Evolutionary conservation across 2,113 vertebrate species (phyloP), one percentile per base, ranked within the genome.

Genomic region (Phylloscopus trochiloides): DNA sequence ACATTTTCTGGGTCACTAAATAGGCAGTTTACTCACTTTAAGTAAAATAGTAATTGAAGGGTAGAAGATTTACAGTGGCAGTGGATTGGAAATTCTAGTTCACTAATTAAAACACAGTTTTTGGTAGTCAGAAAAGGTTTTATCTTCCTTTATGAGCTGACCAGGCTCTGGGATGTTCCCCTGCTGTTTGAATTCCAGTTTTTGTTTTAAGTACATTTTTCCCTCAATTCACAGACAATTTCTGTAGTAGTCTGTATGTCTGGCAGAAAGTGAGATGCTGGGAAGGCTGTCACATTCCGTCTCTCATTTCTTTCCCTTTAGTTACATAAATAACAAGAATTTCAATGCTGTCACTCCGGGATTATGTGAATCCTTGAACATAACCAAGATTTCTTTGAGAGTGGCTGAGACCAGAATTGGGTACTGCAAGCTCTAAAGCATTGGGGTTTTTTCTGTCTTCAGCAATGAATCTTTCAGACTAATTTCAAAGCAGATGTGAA

Each of bases 1-100:
- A 72, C 17, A 43, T 94, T 96, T 96, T 90, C 85, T 96, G 76
- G 79, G 81, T 95, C 73, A 86, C 76, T 79, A 59, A 91, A 75
- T 59, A 85, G 24, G 36, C 82, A 70, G 20, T 18, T 93, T 15
- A 1, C 48, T 92, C 58, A 51, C 50, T 93, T 93, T 38, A 72
- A 71, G 73, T 95, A 61, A 58, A 93, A 72, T 55, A 76, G 42
- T 76, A 96, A 91, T 76, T 59, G 76, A 75, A 89, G 51, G 26
- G 54, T 91, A 58, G 66, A 93, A 72, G 71, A 95, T 93, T 74
- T 96, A 57, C 14, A 7, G 36, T 67, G 51, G 9, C 45, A 38
- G 14, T 62, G 15, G 17, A 84, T 24, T 94, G 45, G 55, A 57
- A 26, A 88, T 95, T 63, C 11, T 82, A 67, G 43, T 91, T 95